These are phyloP conservation scores for Drosophila sturtevanti DNA, from an alignment of 1,140 invertebrate species.

Conservation along the genomic window DNA sequence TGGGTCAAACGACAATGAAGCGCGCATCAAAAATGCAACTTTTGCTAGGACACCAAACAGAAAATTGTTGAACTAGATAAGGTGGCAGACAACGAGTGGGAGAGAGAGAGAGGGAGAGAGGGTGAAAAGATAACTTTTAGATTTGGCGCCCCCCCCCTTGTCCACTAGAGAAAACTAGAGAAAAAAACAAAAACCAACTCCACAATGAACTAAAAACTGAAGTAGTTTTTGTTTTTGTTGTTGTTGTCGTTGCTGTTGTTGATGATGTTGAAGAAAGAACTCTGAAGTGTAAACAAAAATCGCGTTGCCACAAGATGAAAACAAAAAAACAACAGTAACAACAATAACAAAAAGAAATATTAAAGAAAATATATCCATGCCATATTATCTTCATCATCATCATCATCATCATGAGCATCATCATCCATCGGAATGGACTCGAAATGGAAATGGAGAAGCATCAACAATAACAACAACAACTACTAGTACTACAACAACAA, in stretches of 20 bases:
- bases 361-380: slow-evolving; percentile 5
- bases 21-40: slow-evolving; percentile 73
- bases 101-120: slow-evolving; percentile 5
- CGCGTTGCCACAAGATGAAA: slow-evolving; percentile 54
- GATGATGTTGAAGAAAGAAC: slow-evolving; percentile 20
- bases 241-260: no score
- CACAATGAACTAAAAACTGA: slow-evolving; percentile 19
- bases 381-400: slow-evolving; percentile 55
- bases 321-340: no score
- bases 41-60: slow-evolving; percentile 42
- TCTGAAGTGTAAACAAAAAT: slow-evolving; percentile 67
- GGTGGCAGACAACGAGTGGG: no score
- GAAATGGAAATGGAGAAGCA: slow-evolving; percentile 65
- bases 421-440: slow-evolving; percentile 43
- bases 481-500: background rate
- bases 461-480: background rate
- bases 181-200: slow-evolving; percentile 29
- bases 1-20: slow-evolving; percentile 71
- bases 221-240: no score
- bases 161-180: slow-evolving; percentile 13
- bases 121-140: background rate
- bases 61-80: slow-evolving; percentile 45
- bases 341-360: background rate
- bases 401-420: slow-evolving; percentile 2
- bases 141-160: background rate